Conservation (phyloP, 1,140 invertebrate species). For the Sinella curviseta region DNA sequence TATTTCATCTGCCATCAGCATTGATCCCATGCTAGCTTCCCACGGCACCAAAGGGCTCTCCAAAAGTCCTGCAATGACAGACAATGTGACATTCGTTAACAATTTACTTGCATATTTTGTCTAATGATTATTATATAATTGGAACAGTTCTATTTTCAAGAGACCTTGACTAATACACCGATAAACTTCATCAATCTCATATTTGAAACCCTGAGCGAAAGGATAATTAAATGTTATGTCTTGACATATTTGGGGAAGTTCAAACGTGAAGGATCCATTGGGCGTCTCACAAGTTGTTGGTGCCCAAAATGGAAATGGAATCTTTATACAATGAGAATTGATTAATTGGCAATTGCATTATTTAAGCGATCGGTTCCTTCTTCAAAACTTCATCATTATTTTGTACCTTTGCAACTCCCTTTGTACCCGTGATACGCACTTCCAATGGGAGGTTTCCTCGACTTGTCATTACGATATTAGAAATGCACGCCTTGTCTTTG, state of each 20-base stretch:
- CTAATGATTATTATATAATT: no score
- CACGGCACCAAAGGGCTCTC: conserved; percentile 34
- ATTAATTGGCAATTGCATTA: background rate
- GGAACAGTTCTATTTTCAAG: background rate
- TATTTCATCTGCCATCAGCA: conserved; percentile 32
- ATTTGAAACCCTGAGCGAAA: conserved; percentile 72
- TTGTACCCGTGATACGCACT: conserved; percentile 29
- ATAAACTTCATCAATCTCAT: conserved; percentile 71
- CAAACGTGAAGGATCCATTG: conserved; percentile 56
- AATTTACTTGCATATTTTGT: background rate
- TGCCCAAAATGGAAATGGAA: conserved; percentile 59
- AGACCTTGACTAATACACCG: conserved; percentile 65
- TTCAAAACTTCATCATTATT: no score
- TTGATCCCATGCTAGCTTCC: conserved; percentile 27
- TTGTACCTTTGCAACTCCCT: conserved; percentile 33
- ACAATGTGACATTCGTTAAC: background rate
- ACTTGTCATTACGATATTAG: background rate
- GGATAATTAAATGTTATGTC: conserved; percentile 60
- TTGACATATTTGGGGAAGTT: conserved; percentile 58
- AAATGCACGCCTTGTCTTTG: conserved; percentile 7
- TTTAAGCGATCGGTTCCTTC: no score
- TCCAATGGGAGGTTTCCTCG: conserved; percentile 1
- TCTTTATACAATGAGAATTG: conserved; percentile 55
- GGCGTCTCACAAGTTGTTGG: conserved; percentile 54
- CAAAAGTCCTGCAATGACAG: conserved; percentile 24